Base-by-base conservation (phyloP, 2,797 vertebrate species). In the Typhlichthys eigenmanni region DNA sequence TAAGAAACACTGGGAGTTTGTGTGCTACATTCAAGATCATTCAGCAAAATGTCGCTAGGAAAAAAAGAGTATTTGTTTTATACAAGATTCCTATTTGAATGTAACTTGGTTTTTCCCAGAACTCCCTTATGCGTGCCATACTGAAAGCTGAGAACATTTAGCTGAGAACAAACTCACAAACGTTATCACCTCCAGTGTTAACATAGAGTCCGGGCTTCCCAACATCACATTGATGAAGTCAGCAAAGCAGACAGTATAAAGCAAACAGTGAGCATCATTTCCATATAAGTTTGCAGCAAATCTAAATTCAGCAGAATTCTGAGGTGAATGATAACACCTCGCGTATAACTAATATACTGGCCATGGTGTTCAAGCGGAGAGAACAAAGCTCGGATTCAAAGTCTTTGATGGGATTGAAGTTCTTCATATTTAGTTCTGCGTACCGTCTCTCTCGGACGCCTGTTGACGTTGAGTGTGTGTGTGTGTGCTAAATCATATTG, bases 101-200 rank as follows among this genome's bases (percentile, higher is more conserved):
- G 24, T 75, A 80, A 73, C 75, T 68, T 75, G 17, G 76, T 24
- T 66, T 24, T 66, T 75, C 50, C 60, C 67, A 76, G 69, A 71
- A 58, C 38, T 73, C 63, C 55, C 7, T 53, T 64, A 49, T 65
- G 65, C 47, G 46, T 16, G 29, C 47, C 55, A 59, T 5, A 65
- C 72, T 71, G 77, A 55, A 14, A 67, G 71, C 58, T 49, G 60
- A 65, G 62, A 82, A 74, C 51, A 57, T 47, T 16, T 29, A 64
- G 38, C 38, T 13, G 38, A 57, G 51, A 69, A 46, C 66, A 66
- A 64, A 69, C 66, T 76, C 56, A 32, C 45, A 51, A 52, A 69
- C 79, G 78, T 85, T 76, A 78, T 69, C 76, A 69, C 54, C 61
- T 79, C 75, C 86, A 86, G 81, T 76, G 85, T 82, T 72, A 65